Evolutionary conservation across 2,113 vertebrate species (phyloP).

Genomic region (Poecilia latipinna): DNA sequence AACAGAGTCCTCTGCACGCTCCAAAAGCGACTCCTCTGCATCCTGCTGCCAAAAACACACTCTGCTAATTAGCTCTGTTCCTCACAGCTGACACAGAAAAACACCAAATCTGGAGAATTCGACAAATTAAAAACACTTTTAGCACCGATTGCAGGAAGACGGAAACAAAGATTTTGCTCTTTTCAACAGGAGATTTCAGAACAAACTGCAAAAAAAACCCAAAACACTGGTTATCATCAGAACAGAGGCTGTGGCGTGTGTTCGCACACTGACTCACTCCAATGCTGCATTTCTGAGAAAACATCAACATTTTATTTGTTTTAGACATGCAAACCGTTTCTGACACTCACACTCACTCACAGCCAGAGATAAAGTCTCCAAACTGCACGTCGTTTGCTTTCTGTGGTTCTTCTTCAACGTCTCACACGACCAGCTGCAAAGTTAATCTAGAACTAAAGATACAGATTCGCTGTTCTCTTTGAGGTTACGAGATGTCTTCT

Average conservation of each 20-base stretch:
- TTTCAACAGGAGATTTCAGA: background rate
- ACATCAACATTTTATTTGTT: background rate
- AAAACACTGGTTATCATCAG: background rate
- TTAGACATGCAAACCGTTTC: conserved; percentile 5
- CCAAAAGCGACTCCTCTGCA: background rate
- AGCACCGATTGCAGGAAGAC: background rate
- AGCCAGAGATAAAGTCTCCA: conserved; percentile 21
- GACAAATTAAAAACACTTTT: background rate
- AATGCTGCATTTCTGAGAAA: conserved; percentile 11
- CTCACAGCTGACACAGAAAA: background rate
- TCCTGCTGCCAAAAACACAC: conserved; percentile 3
- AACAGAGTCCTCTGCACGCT: background rate
- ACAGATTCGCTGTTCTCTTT: too few species aligned
- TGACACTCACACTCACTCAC: conserved; percentile 20
- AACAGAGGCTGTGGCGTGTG: conserved; percentile 1
- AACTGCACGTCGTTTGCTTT: conserved; percentile 20
- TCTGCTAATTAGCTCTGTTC: background rate
- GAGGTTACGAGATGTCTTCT: background rate
- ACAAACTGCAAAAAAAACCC: conserved; percentile 7
- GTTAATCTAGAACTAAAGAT: background rate
- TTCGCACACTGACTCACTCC: conserved; percentile 21
- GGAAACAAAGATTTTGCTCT: too few species aligned
- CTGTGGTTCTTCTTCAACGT: conserved; percentile 13
- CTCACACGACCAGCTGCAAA: conserved; percentile 17
- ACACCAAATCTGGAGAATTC: background rate